phyloP scores from a whole-genome alignment of 2,797 vertebrate genomes.

The Falco berigora region DNA sequence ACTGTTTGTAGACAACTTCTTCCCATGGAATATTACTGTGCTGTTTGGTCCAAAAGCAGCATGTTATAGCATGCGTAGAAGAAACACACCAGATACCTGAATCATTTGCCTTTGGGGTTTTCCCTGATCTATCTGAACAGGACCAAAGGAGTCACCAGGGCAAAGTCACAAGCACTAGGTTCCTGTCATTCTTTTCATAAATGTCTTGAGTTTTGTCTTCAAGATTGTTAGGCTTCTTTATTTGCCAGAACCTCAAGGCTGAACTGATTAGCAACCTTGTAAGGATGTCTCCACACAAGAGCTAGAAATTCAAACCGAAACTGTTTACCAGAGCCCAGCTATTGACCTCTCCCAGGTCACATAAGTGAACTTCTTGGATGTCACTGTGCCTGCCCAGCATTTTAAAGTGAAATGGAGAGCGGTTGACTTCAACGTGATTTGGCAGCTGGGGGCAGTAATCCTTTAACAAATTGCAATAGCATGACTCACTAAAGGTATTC shows the following conservation, averaged over 20 bases:
- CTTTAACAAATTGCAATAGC: background rate
- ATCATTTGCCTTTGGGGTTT: background rate
- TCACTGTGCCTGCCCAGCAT: background rate
- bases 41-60: background rate
- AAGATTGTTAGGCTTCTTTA: background rate
- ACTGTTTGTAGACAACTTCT: background rate
- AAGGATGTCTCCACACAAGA: background rate
- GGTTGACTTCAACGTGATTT: slow-evolving; percentile 25
- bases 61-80: background rate
- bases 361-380: background rate
- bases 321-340: background rate
- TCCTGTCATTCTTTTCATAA: background rate
- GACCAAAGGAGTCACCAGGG: background rate
- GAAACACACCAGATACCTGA: background rate
- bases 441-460: slow-evolving; percentile 22
- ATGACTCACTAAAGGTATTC: slow-evolving; percentile 5
- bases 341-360: background rate
- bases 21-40: background rate
- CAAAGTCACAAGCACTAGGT: rapidly evolving
- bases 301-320: slow-evolving; percentile 6
- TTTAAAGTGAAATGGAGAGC: slow-evolving; percentile 13
- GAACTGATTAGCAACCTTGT: background rate
- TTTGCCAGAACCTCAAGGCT: background rate
- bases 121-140: background rate
- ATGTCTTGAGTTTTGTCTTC: background rate